Base-by-base conservation (phyloP, 2,113 vertebrate genomes). In the Perognathus longimembris region DNA sequence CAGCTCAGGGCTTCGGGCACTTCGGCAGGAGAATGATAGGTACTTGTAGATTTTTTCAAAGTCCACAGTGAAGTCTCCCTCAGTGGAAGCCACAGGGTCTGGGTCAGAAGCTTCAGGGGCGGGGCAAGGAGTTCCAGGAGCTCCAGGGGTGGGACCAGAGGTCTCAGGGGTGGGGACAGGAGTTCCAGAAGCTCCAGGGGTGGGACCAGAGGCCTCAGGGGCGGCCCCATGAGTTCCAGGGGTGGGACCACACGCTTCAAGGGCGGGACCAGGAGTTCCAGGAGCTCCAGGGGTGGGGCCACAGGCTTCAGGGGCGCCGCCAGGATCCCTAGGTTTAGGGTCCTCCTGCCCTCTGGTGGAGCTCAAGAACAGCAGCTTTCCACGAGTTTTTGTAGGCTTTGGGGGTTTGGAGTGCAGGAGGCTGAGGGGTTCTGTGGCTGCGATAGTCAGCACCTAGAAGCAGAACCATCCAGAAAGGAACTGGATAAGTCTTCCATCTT, bases 21-120 rank as follows among this genome's bases (percentile, higher is more conserved):
- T 87, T 20, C 83, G 92, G 59, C 86, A 93, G 34, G 87, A 8
- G 22, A 85, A 94, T 0, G 97, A 96, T 20, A 97, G 86, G 59
- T 97, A 97, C 66, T 93, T 97, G 82, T 97, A 97, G 74, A 97
- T 96, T 64, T 97, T 97, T 81, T 97, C 97, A 18, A 97, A 97
- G 84, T 97, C 97, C 74, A 97, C 87, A 0, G n/a, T 5, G 0
- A 96, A 61, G 70, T 95, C 91, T 71, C 15, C 64, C 5, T 76
- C 71, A 5, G 24, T 15, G 3, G 59, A 45, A 18, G 17, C 30
- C 6, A 57, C 74, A 3, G 76, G 18, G 18, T 28, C 7, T 2
- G 36, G 6, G 32, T 26, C 36, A 17, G 24, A 2, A 5, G 24
- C 6, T 10, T 0, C 38, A 20, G 38, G 2, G 4, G 64, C 40